Base-by-base conservation (phyloP, 2,797 vertebrate genomes). In the Ptychadena robeensis region DNA sequence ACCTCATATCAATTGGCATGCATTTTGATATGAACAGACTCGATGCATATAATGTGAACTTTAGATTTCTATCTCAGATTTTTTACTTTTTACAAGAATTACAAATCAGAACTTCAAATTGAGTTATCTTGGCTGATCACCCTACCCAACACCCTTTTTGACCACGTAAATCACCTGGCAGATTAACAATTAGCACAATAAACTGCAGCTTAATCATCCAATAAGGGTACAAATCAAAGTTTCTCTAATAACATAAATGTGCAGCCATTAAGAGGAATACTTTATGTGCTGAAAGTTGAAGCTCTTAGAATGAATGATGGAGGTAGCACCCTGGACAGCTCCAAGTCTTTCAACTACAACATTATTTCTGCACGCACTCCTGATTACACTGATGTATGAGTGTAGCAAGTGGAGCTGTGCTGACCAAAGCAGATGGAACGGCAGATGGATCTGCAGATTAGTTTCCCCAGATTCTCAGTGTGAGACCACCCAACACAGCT, bases 401-500 rank as follows among this genome's bases (percentile, higher is more conserved):
- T 48, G 73, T 85, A 30, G 65, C 53, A 73, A 53, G 44, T 37
- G 48, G 90, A 48, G 30, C 0, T 30, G 34, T 76, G 37, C 78
- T 64, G 86, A 73, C 78, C 86, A 73, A 90, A 92, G 91, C 97
- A 98, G 96, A 97, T 95, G 96, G 96, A 92, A 91, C 86, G 94
- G 92, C 97, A 98, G 96, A 97, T 97, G 96, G 96, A 86, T 91
- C 88, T 93, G 87, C 90, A 94, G 92, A 92, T 91, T 92, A 90
- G 90, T 89, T 88, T 85, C 88, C 86, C 89, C 89, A 87, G 90
- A 93, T 92, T 91, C 87, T 91, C 88, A 86, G 86, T 57, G 81
- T 89, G 87, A 92, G 86, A 87, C 89, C 92, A 88, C 83, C 87
- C 82, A 84, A 44, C 86, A 88, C 31, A 82, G 81, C 82, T 76